Percentiles rank a stretch among this genome's conserved stretches.
These are phyloP conservation scores for Cyclina sinensis DNA, from an alignment of 1,140 invertebrate species.

Conservation along the genomic window DNA sequence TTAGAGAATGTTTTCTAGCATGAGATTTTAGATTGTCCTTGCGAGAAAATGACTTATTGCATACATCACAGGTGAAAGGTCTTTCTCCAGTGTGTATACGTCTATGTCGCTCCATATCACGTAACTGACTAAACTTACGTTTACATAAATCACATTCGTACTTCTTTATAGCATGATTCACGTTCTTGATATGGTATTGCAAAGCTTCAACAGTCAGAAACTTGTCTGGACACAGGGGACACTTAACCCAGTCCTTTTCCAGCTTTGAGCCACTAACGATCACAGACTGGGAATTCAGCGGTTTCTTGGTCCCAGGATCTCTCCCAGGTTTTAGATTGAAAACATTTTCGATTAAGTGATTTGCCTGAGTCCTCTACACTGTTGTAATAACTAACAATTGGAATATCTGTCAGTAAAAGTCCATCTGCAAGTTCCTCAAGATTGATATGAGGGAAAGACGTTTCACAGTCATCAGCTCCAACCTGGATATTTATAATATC, in stretches of 20 bases:
- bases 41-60: constrained; percentile 56
- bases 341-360: constrained; percentile 20
- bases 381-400: constrained; percentile 44
- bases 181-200: constrained; percentile 39
- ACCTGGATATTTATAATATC: constrained; percentile 59
- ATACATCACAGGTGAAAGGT: constrained; percentile 56
- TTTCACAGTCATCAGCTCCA: constrained; percentile 25
- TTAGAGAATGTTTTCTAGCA: constrained; percentile 20
- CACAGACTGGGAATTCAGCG: constrained; percentile 40
- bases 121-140: constrained; percentile 54
- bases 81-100: constrained; percentile 59
- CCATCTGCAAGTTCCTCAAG: constrained; percentile 50
- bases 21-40: constrained; percentile 65
- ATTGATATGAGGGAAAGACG: constrained; percentile 49
- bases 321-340: constrained; percentile 45
- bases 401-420: constrained; percentile 46
- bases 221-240: constrained; percentile 47
- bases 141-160: constrained; percentile 62
- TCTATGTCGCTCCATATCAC: constrained; percentile 58
- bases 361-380: constrained; percentile 40
- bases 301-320: constrained; percentile 27
- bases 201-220: constrained; percentile 47
- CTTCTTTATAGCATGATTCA: constrained; percentile 44
- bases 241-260: constrained; percentile 55
- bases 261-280: constrained; percentile 41